Percentiles rank a stretch among this genome's conserved stretches.
Evolutionary conservation across 2,888 invertebrate species (phyloP).

Genomic region (Leucoma salicis): DNA sequence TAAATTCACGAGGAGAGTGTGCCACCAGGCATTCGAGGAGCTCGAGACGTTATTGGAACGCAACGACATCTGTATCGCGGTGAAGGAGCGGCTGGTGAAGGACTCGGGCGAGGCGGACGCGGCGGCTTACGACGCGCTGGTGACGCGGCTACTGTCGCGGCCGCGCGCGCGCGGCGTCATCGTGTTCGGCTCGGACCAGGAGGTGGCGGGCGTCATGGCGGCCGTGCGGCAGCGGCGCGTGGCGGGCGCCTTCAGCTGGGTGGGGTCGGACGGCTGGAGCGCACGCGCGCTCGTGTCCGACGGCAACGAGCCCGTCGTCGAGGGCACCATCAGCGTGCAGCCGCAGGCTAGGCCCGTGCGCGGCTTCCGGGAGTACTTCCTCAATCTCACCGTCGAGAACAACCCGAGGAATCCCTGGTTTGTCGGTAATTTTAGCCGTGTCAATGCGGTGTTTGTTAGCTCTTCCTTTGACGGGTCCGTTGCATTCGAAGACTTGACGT

Average conservation of each 20-base stretch:
- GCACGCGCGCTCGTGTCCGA: constrained; percentile 92
- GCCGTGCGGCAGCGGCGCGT: constrained; percentile 92
- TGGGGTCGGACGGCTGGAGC: constrained; percentile 98
- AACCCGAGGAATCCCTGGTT: constrained; percentile 98
- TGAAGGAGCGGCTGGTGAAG: constrained; percentile 95
- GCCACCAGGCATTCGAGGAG: constrained; percentile 92
- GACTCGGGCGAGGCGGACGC: constrained; percentile 97
- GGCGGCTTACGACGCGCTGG: constrained; percentile 92
- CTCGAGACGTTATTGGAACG: constrained; percentile 91
- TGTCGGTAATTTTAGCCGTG: constrained; percentile 84
- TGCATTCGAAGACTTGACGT: background rate
- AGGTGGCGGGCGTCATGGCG: constrained; percentile 96
- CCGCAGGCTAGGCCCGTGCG: constrained; percentile 94
- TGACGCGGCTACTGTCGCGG: constrained; percentile 89
- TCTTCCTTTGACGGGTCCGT: background rate
- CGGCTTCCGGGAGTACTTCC: constrained; percentile 94
- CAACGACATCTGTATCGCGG: constrained; percentile 94
- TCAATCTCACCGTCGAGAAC: constrained; percentile 91
- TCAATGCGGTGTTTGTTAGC: background rate
- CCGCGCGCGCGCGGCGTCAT: constrained; percentile 95
- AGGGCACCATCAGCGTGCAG: constrained; percentile 93
- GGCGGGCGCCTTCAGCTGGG: constrained; percentile 95
- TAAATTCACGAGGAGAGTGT: too few species aligned
- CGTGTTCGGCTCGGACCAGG: constrained; percentile 97
- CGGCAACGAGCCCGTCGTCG: constrained; percentile 91